Conservation (phyloP, 1,140 invertebrate species). For the Aradophagus sp. region DNA sequence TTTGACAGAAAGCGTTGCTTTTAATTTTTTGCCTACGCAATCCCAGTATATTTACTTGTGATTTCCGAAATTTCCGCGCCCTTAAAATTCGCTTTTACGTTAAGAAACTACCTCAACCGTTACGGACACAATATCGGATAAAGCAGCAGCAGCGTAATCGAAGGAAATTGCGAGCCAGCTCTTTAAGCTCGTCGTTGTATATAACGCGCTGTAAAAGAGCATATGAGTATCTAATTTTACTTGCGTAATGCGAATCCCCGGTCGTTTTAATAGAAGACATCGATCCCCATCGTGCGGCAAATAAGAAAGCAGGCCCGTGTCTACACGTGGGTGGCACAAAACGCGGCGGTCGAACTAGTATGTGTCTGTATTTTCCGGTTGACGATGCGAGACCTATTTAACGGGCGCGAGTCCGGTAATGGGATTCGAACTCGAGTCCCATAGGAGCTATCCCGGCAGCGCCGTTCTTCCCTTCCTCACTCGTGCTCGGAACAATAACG, state of each 20-base stretch:
- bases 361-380: constrained; percentile 75
- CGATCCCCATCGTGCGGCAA: constrained; percentile 69
- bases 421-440: constrained; percentile 74
- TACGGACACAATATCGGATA: too few relatives aligned
- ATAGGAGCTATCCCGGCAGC: constrained; percentile 69
- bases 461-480: constrained; percentile 57
- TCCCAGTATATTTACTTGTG: too few relatives aligned
- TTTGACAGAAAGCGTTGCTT: too few relatives aligned
- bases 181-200: too few relatives aligned
- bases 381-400: constrained; percentile 77
- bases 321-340: constrained; percentile 57
- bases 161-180: too few relatives aligned
- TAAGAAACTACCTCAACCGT: too few relatives aligned
- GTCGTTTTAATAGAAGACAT: constrained; percentile 62
- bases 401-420: constrained; percentile 76
- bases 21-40: too few relatives aligned
- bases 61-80: too few relatives aligned
- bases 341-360: constrained; percentile 57
- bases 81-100: too few relatives aligned
- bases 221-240: constrained; percentile 54
- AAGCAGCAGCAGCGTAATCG: too few relatives aligned
- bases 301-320: constrained; percentile 60
- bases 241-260: constrained; percentile 50
- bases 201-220: constrained; percentile 7
- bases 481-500: constrained; percentile 33